These are phyloP conservation scores for Pyrgus malvae DNA, from an alignment of 2,888 invertebrate genomes.

Conservation along the genomic window DNA sequence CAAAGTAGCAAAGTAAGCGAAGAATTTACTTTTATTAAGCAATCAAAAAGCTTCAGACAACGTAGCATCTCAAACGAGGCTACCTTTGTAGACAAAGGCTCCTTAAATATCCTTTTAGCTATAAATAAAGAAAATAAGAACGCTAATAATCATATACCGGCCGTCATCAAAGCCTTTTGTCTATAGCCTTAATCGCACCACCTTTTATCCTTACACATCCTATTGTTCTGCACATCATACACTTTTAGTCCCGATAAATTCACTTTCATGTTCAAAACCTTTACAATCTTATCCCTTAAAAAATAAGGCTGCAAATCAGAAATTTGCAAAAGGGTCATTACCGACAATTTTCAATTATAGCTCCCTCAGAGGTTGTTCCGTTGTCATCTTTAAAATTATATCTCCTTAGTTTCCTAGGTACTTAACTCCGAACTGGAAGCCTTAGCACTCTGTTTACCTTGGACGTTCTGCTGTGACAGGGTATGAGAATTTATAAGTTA, in stretches of 20 bases:
- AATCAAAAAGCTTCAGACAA: slow-evolving; percentile 25
- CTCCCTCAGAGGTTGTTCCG: slow-evolving; percentile 37
- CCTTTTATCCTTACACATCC: slow-evolving; percentile 42
- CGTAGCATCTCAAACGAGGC: slow-evolving; percentile 20
- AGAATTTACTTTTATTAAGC: slow-evolving; percentile 27
- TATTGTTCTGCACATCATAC: slow-evolving; percentile 47
- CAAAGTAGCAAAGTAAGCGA: slow-evolving; percentile 19
- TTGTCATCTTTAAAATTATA: slow-evolving; percentile 49
- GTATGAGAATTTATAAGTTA: slow-evolving; percentile 38
- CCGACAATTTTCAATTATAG: slow-evolving; percentile 46
- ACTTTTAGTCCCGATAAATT: slow-evolving; percentile 42
- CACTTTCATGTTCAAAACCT: slow-evolving; percentile 4
- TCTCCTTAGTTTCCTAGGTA: slow-evolving; percentile 38
- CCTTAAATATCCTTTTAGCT: slow-evolving; percentile 20
- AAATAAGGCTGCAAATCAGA: slow-evolving; percentile 32
- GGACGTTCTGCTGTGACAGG: slow-evolving; percentile 29
- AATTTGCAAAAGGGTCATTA: slow-evolving; percentile 37
- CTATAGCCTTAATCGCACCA: slow-evolving; percentile 40
- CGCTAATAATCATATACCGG: slow-evolving; percentile 33
- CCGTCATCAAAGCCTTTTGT: slow-evolving; percentile 41
- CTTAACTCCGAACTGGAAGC: slow-evolving; percentile 31
- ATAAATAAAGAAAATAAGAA: slow-evolving; percentile 23
- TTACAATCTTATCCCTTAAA: slow-evolving; percentile 28
- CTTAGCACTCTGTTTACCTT: slow-evolving; percentile 24
- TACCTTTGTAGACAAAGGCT: slow-evolving; percentile 24